Evolutionary conservation across 2,113 vertebrate species (phyloP).

Genomic region (Dunckerocampus dactyliophorus): DNA sequence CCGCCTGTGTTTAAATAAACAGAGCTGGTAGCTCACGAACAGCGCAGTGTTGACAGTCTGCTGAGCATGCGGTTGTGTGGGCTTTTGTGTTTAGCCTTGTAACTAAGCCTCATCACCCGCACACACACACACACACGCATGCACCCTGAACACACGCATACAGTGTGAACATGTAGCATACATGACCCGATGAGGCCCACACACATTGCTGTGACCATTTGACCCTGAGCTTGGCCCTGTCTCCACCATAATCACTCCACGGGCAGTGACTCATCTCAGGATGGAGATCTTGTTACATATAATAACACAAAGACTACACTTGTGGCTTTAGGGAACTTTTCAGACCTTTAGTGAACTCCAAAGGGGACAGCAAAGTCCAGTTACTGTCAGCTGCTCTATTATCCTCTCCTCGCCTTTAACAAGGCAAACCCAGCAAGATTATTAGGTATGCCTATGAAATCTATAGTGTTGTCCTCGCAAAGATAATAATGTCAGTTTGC

Average conservation of each 20-base stretch:
- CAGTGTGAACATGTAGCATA: slow-evolving; percentile 35
- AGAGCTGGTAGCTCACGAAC: slow-evolving; percentile 19
- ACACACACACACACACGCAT: slow-evolving; percentile 26
- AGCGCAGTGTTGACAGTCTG: slow-evolving; percentile 37
- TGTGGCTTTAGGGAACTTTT: slow-evolving; percentile 47
- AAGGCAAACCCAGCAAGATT: slow-evolving; percentile 17
- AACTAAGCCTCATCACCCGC: slow-evolving; percentile 52
- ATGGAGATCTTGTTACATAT: slow-evolving; percentile 53
- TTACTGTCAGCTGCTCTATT: slow-evolving; percentile 48
- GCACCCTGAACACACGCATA: slow-evolving; percentile 4
- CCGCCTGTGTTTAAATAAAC: slow-evolving; percentile 39
- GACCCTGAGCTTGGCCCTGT: slow-evolving; percentile 34
- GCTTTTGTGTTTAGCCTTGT: slow-evolving; percentile 55
- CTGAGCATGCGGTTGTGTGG: slow-evolving; percentile 45
- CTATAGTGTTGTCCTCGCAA: no score
- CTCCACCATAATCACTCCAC: slow-evolving; percentile 31
- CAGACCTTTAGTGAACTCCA: slow-evolving; percentile 13
- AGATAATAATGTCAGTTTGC: no score
- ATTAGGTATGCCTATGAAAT: no score
- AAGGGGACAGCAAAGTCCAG: slow-evolving; percentile 44
- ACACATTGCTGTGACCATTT: slow-evolving; percentile 49
- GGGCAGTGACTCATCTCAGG: slow-evolving; percentile 35
- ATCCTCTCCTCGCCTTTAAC: slow-evolving; percentile 38
- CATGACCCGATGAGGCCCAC: slow-evolving; percentile 47
- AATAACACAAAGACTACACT: slow-evolving; percentile 54